Conservation (phyloP, 2,888 invertebrate genomes). For the Lingula anatina region DNA sequence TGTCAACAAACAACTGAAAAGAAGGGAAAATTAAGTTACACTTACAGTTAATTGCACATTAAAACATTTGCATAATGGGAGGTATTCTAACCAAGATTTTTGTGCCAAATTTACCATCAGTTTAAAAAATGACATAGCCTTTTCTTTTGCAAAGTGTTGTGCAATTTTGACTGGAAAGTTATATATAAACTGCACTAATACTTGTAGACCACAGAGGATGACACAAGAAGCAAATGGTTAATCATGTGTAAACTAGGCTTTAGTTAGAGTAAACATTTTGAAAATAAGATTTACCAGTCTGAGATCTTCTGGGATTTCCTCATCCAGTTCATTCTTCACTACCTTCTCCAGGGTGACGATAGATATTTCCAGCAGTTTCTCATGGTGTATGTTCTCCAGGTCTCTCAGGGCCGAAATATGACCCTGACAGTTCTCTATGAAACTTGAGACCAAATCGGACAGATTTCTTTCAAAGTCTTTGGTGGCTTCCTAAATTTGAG, state of each 20-base stretch:
- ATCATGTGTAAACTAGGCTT: background rate
- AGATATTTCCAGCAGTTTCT: slow-evolving; percentile 46
- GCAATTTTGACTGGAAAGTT: too few relatives aligned
- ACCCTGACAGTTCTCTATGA: slow-evolving; percentile 46
- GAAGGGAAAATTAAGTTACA: too few relatives aligned
- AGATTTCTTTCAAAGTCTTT: slow-evolving; percentile 71
- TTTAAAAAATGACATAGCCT: too few relatives aligned
- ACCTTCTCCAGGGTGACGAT: slow-evolving; percentile 47
- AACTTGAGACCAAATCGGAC: slow-evolving; percentile 58
- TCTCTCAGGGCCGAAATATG: slow-evolving; percentile 45
- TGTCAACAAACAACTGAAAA: slow-evolving; percentile 59
- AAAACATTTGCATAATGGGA: too few relatives aligned
- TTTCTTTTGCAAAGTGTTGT: too few relatives aligned
- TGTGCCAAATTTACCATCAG: too few relatives aligned
- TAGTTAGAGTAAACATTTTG: too few relatives aligned
- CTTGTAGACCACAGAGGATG: background rate
- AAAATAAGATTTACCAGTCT: slow-evolving; percentile 44
- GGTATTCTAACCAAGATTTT: too few relatives aligned
- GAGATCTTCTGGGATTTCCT: slow-evolving; percentile 48
- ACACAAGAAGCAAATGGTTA: background rate
- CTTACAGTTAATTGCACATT: background rate
- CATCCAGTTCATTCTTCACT: slow-evolving; percentile 50
- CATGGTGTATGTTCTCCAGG: slow-evolving; percentile 48
- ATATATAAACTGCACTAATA: too few relatives aligned
- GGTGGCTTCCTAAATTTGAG: slow-evolving; percentile 66